These are phyloP conservation scores for Penaeus vannamei DNA, from an alignment of 1,140 invertebrate species.

Conservation along the genomic window DNA sequence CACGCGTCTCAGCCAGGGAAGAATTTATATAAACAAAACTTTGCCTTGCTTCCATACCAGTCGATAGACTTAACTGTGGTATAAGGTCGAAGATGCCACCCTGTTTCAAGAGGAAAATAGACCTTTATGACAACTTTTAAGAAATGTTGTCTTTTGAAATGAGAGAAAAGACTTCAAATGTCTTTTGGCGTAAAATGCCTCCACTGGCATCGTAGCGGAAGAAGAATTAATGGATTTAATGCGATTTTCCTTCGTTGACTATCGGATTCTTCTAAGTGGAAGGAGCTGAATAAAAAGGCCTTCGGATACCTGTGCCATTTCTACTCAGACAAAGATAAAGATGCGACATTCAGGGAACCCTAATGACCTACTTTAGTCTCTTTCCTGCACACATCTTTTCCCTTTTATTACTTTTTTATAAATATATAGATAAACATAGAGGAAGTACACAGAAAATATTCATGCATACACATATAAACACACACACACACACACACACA, in stretches of 20 bases:
- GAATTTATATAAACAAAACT: constrained; percentile 56
- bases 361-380: too few relatives aligned
- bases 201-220: neutral
- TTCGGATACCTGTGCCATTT: neutral
- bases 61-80: constrained; percentile 16
- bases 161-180: too few relatives aligned
- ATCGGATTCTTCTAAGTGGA: constrained; percentile 22
- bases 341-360: neutral
- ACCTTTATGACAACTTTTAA: constrained; percentile 23
- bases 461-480: too few relatives aligned
- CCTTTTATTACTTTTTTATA: too few relatives aligned
- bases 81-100: constrained; percentile 11
- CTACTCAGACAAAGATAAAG: neutral
- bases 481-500: too few relatives aligned
- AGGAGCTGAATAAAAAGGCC: neutral
- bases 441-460: too few relatives aligned
- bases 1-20: constrained; percentile 47
- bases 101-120: neutral
- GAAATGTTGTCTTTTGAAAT: neutral
- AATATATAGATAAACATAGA: too few relatives aligned
- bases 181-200: neutral
- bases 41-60: constrained; percentile 37
- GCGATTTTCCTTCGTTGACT: constrained; percentile 1
- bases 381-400: too few relatives aligned
- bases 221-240: constrained; percentile 22